Percentiles rank a stretch among this genome's conserved stretches.
phyloP scores from a whole-genome alignment of 2,113 vertebrate genomes.

The Hemiscyllium ocellatum region DNA sequence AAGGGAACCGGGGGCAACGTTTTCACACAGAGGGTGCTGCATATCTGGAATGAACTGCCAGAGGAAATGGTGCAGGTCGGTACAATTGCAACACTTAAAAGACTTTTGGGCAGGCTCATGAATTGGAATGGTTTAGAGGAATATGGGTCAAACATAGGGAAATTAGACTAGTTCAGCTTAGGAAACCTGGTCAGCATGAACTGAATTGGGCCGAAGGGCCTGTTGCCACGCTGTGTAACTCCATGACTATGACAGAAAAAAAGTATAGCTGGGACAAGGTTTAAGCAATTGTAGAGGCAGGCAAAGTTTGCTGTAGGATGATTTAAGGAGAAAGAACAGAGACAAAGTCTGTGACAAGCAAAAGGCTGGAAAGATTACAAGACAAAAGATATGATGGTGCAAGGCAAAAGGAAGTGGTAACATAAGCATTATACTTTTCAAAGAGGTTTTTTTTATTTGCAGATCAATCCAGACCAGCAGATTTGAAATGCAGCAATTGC shows the following conservation, averaged over 20 bases:
- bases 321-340: background rate
- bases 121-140: no score
- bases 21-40: no score
- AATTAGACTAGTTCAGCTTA: no score
- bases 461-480: background rate
- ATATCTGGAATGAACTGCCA: no score
- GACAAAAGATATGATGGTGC: background rate
- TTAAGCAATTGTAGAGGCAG: background rate
- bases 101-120: no score
- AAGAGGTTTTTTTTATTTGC: background rate
- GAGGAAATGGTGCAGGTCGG: no score
- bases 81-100: no score
- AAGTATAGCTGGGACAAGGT: background rate
- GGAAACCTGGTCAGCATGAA: no score
- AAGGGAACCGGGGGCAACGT: no score
- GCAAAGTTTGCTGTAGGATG: background rate
- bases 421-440: background rate
- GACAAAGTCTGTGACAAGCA: background rate
- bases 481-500: background rate
- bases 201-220: no score
- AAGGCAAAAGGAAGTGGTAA: background rate
- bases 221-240: no score
- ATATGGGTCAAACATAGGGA: no score
- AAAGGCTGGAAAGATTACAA: background rate
- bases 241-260: background rate